Evolutionary conservation across 2,888 invertebrate genomes (phyloP), one percentile per base, ranked within the genome.

Genomic region (Volucella zonaria): DNA sequence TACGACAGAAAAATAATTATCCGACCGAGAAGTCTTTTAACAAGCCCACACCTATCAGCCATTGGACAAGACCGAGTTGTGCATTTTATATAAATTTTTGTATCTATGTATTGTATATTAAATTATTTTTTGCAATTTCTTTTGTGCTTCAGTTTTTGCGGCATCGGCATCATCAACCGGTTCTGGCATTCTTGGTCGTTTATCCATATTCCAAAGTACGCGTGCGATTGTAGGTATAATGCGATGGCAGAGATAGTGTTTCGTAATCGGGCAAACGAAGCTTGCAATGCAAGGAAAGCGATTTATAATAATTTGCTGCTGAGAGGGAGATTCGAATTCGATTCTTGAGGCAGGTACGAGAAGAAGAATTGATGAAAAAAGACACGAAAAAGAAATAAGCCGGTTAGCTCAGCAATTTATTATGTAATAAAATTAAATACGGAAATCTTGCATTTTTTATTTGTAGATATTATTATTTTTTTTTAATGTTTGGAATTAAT

Each of bases 311-410:
- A 11, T 40, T 47, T 15, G 11, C 47, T 31, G 52, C 42, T 8
- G 51, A 42, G 51, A 52, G 42, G 51, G 45, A 31, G 31, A 31
- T 31, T 31, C 6, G 31, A 31, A 74, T 45, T 52, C 54, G 15
- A 47, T 74, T 74, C 73, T 74, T 74, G 73, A 64, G 73, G 73
- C 73, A 74, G 62, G 73, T 45, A 75, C 49, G 6, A 6, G 0
- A 31, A 31, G 6, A 31, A 6, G 31, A 31, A 31, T 23, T 23
- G 23, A 31, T 31, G 31, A 31, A 31, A 1, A 31, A 31, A 6
- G 2, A 58, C 38, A 42, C 31, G 42, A 12, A 49, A 42, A 18
- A 12, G 11, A 74, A 64, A 64, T 3, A 31, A 31, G 6, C 74
- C 58, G 56, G 74, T 64, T 74, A 66, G 56, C n/a, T 31, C 62